These are phyloP conservation scores for Papilio glaucus DNA, from an alignment of 1,140 invertebrate species.

Conservation along the genomic window DNA sequence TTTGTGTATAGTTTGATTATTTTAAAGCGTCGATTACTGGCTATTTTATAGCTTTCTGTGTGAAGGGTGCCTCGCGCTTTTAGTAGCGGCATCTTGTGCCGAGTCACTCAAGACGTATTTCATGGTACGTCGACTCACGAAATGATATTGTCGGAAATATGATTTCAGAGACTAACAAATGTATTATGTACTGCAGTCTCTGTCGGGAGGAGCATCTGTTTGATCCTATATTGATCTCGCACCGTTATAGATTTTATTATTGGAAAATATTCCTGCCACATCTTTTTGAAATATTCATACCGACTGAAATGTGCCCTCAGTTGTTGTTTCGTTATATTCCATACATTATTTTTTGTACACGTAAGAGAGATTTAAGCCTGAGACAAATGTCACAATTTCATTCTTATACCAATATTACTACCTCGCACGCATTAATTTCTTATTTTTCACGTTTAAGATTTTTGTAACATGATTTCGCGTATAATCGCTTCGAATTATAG, in stretches of 20 bases:
- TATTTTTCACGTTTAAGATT: no score
- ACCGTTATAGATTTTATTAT: conserved; percentile 38
- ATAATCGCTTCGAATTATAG: no score
- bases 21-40: neutral
- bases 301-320: neutral
- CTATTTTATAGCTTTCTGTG: conserved; percentile 45
- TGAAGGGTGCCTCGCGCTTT: conserved; percentile 45
- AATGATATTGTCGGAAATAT: conserved; percentile 81
- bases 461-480: no score
- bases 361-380: no score
- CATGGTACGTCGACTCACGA: conserved; percentile 80
- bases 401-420: no score
- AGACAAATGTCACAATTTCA: no score
- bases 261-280: conserved; percentile 31
- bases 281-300: conserved; percentile 20
- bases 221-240: conserved; percentile 43
- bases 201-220: conserved; percentile 43
- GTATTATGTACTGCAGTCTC: conserved; percentile 64
- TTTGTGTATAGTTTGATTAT: no score
- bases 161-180: conserved; percentile 77
- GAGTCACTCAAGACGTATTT: conserved; percentile 82
- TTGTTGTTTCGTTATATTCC: neutral
- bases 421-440: no score
- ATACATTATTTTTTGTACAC: neutral
- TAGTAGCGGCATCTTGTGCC: conserved; percentile 74